A percentile compares a stretch with the other conserved stretches of the same genome.
Conservation (phyloP, 1,140 invertebrate species). For the Ridgeia piscesae region DNA sequence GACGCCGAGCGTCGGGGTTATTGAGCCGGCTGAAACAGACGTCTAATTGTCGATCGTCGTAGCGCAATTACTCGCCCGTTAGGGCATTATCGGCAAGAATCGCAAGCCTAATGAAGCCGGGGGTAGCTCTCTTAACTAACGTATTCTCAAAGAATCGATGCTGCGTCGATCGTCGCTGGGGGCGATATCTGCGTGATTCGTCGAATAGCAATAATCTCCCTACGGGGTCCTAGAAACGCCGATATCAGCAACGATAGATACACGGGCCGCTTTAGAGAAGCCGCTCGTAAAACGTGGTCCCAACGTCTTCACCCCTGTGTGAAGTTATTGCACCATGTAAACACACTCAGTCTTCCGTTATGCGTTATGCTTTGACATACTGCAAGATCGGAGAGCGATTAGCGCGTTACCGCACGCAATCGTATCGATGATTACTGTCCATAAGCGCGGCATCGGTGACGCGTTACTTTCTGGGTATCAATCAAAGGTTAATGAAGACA, state of each 20-base stretch:
- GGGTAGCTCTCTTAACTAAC: background rate
- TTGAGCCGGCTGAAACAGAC: background rate
- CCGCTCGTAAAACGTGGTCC: background rate
- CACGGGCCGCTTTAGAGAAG: background rate
- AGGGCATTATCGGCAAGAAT: background rate
- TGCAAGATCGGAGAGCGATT: background rate
- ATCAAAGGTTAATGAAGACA: background rate
- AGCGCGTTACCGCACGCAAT: background rate
- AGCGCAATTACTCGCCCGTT: background rate
- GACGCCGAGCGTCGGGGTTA: background rate
- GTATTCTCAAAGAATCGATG: constrained; percentile 1
- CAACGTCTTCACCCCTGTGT: background rate
- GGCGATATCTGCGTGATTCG: background rate
- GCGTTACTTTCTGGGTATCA: background rate
- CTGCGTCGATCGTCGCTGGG: background rate
- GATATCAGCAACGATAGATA: background rate
- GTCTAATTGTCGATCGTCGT: background rate
- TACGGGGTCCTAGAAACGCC: background rate
- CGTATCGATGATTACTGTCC: background rate
- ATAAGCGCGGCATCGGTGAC: background rate
- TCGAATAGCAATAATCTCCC: background rate
- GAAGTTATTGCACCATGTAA: background rate
- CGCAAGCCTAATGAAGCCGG: background rate
- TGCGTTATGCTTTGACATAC: background rate
- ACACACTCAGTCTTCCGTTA: background rate